Base-by-base conservation (phyloP, 2,113 vertebrate species). In the Ochotona curzoniae region DNA sequence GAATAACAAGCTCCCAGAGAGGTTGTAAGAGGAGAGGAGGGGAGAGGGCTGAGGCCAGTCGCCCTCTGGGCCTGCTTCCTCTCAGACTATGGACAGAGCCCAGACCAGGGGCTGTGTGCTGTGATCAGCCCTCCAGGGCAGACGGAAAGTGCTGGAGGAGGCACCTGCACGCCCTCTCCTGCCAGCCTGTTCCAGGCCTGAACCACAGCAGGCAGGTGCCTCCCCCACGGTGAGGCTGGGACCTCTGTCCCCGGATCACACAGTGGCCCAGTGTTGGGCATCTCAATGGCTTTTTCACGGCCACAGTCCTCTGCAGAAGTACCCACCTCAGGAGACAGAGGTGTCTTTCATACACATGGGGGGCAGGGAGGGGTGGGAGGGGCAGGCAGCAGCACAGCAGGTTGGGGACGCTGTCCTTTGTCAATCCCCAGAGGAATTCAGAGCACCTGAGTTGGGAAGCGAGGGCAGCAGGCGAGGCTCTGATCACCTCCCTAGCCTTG, bases 301-400 rank as follows among this genome's bases (percentile, higher is more conserved):
- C n/a, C 7, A 63, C 35, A n/a, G 7, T 28, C 89, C 60, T 18
- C 47, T 78, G 66, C 47, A 38, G 54, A 67, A 61, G 81, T 0
- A 2, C 49, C 3, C 13, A 14, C 11, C 13, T 25, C 44, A 3
- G 4, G 47, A 47, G 49, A 93, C 38, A 87, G 64, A 86, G 44
- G 13, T 4, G 3, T 25, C 76, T 44, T 64, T 80, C 12, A 35
- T 3, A 26, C 10, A 14, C 0, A 5, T 0, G 0, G 5, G 35
- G 12, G 7, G 0, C 30, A 57, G 61, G 25, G 18, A n/a, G n/a
- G n/a, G n/a, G n/a, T n/a, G n/a, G 75, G 47, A 38, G 15, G n/a
- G 2, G 79, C 3, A 17, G 82, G 30, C 66, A n/a, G 5, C 20
- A 54, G 21, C 61, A 13, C 7, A 0, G 35, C 18, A 28, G 71